Base-by-base conservation (phyloP, 2,113 vertebrate species). In the Noturus placidus region DNA sequence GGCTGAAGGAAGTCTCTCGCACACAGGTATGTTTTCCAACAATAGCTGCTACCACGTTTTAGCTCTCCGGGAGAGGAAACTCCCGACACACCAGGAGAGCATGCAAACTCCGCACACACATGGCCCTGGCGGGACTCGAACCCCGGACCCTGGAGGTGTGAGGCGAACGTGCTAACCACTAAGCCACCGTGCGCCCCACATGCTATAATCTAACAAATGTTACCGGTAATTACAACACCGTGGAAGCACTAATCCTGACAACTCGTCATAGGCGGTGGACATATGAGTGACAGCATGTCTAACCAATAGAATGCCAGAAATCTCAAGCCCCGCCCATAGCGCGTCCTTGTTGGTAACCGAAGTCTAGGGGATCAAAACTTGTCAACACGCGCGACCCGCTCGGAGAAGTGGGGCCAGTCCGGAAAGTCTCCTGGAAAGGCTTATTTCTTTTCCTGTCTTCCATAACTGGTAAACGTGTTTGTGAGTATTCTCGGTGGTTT, bases 341-440 rank as follows among this genome's bases (percentile, higher is more conserved):
- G 46, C 83, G 87, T 86, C 87, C 88, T 65, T 78, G 91, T 93
- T 92, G 89, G 67, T 94, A 92, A 95, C 65, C 93, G 92, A 95
- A 95, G 89, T 93, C 88, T 87, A 92, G 93, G 86, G 72, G 87
- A 87, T 89, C 46, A 92, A 95, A 96, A 96, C 91, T 96, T 95
- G 92, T 90, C 94, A 95, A 93, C 93, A 95, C 92, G 72, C 90
- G 84, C 88, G 86, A 87, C 74, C 78, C 77, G 67, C 89, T 88
- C 85, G 88, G 79, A 89, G 87, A 91, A 92, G 90, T 91, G 81
- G 87, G 89, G 63, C 91, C 90, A 82, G 46, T 27, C 0, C 57
- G 50, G 80, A 88, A n/a, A n/a, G 82, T 82, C 27, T 67, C 38
- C 67, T 17, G 35, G 72, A 88, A 69, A 85, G 87, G 85, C 89